phyloP scores from a whole-genome alignment of 92 coral and sea anemone genomes.

The Zoanthus solanderi region DNA sequence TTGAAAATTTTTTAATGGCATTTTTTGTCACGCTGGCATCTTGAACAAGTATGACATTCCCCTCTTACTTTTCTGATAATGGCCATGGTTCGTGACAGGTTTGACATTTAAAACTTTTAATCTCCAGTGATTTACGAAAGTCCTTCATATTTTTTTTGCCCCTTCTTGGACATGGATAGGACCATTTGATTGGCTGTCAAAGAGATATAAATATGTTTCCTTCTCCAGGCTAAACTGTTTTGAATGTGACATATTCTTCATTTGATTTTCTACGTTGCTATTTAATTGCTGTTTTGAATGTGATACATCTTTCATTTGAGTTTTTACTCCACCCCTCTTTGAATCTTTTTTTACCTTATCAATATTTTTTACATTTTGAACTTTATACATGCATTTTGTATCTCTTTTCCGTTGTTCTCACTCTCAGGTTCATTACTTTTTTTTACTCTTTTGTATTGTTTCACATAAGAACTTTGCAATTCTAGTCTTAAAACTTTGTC shows the following conservation, averaged over 20 bases:
- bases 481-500: too few relatives aligned
- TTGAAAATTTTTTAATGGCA: not conserved
- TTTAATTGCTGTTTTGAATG: conserved; percentile 41
- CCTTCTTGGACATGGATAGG: too few relatives aligned
- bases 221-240: not conserved
- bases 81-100: too few relatives aligned
- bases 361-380: too few relatives aligned
- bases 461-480: conserved; percentile 21
- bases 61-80: too few relatives aligned
- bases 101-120: too few relatives aligned
- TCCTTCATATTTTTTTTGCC: too few relatives aligned
- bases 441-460: conserved; percentile 34
- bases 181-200: too few relatives aligned
- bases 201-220: too few relatives aligned
- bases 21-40: too few relatives aligned
- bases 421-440: conserved; percentile 16
- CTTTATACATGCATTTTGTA: not conserved
- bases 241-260: conserved; percentile 3
- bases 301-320: conserved; percentile 23
- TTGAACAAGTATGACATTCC: too few relatives aligned
- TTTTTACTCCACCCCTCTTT: conserved; percentile 28
- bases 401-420: conserved; percentile 45
- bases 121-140: too few relatives aligned
- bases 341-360: conserved; percentile 33
- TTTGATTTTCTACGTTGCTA: not conserved